Percentiles rank a stretch among this genome's conserved stretches.
Conservation (phyloP, 1,140 invertebrate species). For the Chrysomallon squamiferum region DNA sequence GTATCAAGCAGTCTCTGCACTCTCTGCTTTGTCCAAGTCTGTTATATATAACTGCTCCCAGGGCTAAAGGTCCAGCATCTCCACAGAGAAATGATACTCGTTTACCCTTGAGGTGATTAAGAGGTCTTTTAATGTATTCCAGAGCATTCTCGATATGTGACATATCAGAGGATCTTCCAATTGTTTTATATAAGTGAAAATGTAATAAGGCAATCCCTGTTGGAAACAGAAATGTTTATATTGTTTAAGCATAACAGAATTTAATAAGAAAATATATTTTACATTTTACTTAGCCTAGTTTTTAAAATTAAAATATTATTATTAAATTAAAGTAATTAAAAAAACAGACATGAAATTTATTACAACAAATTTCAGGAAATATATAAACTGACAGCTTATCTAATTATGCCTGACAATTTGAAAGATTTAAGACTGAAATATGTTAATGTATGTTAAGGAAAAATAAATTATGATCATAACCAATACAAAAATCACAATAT, state of each 20-base stretch:
- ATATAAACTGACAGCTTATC: no score
- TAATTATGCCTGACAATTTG: no score
- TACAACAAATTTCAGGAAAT: no score
- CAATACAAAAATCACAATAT: no score
- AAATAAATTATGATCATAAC: no score
- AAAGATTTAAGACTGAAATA: no score
- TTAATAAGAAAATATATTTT: neutral
- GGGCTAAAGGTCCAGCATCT: slow-evolving; percentile 76
- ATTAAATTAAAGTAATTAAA: neutral
- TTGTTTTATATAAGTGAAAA: slow-evolving; percentile 63
- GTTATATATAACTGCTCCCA: slow-evolving; percentile 73
- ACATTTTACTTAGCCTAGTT: neutral
- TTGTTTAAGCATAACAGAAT: neutral
- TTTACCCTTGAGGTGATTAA: slow-evolving; percentile 63
- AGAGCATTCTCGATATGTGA: slow-evolving; percentile 63
- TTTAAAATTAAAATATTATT: neutral
- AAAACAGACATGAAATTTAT: neutral
- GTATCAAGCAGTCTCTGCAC: slow-evolving; percentile 48
- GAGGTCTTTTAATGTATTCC: slow-evolving; percentile 62
- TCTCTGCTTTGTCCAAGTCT: slow-evolving; percentile 50
- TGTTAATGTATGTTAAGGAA: no score
- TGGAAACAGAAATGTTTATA: slow-evolving; percentile 10
- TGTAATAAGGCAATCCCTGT: slow-evolving; percentile 67
- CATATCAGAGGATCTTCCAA: slow-evolving; percentile 23
- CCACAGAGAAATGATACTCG: slow-evolving; percentile 79